Conservation (phyloP, 2,113 vertebrate species). For the Oryctolagus cuniculus region DNA sequence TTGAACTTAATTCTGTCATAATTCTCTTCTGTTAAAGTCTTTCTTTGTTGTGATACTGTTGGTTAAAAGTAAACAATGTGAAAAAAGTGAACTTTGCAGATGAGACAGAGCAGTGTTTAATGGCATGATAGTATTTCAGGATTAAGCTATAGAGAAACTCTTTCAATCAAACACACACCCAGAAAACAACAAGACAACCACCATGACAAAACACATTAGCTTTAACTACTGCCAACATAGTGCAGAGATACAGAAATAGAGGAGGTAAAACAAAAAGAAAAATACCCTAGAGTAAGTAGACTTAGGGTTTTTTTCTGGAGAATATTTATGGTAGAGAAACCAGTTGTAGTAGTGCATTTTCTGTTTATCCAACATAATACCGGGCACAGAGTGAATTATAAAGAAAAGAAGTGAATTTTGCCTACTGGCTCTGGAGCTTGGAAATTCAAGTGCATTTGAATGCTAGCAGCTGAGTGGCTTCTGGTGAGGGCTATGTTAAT, state of each 20-base stretch:
- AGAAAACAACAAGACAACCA: neutral
- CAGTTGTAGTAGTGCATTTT: neutral
- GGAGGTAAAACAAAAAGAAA: neutral
- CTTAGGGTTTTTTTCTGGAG: neutral
- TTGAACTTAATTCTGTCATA: neutral
- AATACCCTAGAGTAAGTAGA: neutral
- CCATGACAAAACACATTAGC: neutral
- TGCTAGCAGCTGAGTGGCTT: neutral
- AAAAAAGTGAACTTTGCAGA: neutral
- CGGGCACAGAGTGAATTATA: neutral
- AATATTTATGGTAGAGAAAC: neutral
- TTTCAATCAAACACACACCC: neutral
- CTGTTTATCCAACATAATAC: neutral
- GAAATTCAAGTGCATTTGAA: neutral
- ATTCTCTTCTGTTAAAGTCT: neutral
- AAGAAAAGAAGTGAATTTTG: neutral
- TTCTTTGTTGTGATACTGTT: neutral
- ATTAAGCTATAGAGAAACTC: neutral
- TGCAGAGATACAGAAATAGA: neutral
- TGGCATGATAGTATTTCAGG: neutral
- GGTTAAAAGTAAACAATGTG: neutral
- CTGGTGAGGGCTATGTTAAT: neutral
- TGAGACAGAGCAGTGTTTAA: neutral
- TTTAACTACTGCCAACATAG: neutral
- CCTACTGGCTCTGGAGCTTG: neutral